Conservation (phyloP, 2,113 vertebrate genomes). For the Dromiciops gliroides region DNA sequence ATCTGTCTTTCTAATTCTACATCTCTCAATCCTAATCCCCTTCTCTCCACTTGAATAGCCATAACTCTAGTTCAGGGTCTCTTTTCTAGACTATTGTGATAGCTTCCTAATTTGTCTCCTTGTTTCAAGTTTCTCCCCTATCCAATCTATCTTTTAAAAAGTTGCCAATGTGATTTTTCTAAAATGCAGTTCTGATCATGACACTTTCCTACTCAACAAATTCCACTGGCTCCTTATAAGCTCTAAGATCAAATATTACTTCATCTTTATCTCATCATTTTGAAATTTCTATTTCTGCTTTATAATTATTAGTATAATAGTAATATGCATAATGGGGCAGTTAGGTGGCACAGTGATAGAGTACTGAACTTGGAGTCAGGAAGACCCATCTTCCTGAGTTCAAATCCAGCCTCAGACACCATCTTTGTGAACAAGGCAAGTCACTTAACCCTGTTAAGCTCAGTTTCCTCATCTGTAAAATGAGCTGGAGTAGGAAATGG, state of each 20-base stretch:
- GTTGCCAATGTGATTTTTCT: neutral
- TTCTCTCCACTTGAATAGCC: neutral
- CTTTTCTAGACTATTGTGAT: neutral
- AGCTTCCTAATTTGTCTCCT: neutral
- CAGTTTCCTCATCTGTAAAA: no score
- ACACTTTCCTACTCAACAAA: neutral
- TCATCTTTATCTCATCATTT: neutral
- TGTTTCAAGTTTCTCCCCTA: neutral
- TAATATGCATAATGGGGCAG: neutral
- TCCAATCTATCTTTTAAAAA: neutral
- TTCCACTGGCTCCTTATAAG: neutral
- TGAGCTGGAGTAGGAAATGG: no score
- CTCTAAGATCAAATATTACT: neutral
- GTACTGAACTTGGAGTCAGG: neutral
- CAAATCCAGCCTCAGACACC: no score
- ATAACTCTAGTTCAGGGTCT: neutral
- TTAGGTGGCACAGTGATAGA: neutral
- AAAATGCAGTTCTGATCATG: neutral
- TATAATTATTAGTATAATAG: neutral
- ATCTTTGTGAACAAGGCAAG: no score
- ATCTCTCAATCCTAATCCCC: neutral
- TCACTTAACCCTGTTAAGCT: no score
- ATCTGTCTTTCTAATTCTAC: neutral
- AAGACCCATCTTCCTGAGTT: neutral
- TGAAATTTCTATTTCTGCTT: neutral